Conservation (phyloP, 64 coral and sea anemone species). For the Actinia tenebrosa region DNA sequence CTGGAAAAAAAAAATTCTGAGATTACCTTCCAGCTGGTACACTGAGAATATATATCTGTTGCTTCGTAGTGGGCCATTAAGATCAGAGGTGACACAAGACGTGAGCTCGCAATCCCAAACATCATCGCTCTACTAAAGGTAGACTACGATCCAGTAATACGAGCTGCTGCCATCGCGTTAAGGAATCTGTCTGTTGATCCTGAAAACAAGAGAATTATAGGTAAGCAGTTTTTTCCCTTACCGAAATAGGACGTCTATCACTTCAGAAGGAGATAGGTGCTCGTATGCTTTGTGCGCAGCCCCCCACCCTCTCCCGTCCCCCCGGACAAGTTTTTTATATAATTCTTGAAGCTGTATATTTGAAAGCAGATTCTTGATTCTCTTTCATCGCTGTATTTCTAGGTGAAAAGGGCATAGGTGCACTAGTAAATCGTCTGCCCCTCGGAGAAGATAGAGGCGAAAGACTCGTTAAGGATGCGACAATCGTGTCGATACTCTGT, state of each 20-base stretch:
- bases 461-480: constrained; percentile 65
- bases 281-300: too few species aligned
- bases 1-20: too few species aligned
- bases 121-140: constrained; percentile 62
- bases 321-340: too few species aligned
- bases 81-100: constrained; percentile 83
- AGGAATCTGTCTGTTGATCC: constrained; percentile 77
- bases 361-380: background rate
- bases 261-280: background rate
- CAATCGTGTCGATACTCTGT: constrained; percentile 75
- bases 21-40: too few species aligned
- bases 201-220: constrained; percentile 79
- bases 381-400: background rate
- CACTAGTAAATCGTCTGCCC: constrained; percentile 61
- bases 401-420: constrained; percentile 73
- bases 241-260: background rate
- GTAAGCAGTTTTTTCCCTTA: constrained; percentile 29
- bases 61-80: constrained; percentile 80
- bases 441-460: constrained; percentile 20
- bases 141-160: constrained; percentile 85
- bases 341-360: background rate
- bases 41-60: background rate
- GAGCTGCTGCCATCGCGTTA: constrained; percentile 70
- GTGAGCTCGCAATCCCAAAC: constrained; percentile 62
- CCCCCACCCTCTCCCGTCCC: too few species aligned